Evolutionary conservation across 2,113 vertebrate genomes (phyloP), one percentile per base, ranked within the genome.

Genomic region (Phainopepla nitens): DNA sequence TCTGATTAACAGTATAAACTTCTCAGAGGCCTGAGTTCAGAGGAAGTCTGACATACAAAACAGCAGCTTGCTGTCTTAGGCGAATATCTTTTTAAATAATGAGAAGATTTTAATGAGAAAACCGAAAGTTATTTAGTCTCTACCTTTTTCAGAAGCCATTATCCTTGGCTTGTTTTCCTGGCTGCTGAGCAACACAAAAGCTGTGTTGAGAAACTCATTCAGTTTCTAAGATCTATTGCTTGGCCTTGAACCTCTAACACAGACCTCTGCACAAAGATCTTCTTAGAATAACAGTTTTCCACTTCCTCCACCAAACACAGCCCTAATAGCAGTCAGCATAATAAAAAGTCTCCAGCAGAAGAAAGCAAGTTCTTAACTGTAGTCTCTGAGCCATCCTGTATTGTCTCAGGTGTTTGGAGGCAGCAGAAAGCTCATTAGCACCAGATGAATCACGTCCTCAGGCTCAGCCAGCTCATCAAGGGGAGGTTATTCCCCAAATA

Each of bases 71-170:
- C 45, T 80, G 42, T 54, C 39, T 77, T 69, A 83, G 35, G 42
- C 4, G 50, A 90, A 24, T 10, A 64, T 51, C 35, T 86, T 77
- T 80, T 90, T 75, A 81, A 93, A 65, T 86, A 91, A 92, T 0
- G 8, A 93, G 90, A 47, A 60, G 41, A 82, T 95, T 88, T 94
- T 95, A 94, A 95, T 94, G 94, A 93, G 80, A 71, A 95, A 85
- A 70, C 23, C 0, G 0, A 60, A 88, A 81, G 33, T 75, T 51
- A 45, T 81, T 93, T 73, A 88, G 75, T 64, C 71, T 70, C 93
- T 90, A 85, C 35, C 39, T 88, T 88, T 81, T 66, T 73, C 50
- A 77, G 51, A 91, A 93, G 49, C 81, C 75, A 80, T 83, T 90
- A 86, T 58, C 42, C 94, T 82, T 25, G 49, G 35, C 35, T 75